Evolutionary conservation across 2,888 invertebrate genomes (phyloP).

Genomic region (Xanthia icteritia): DNA sequence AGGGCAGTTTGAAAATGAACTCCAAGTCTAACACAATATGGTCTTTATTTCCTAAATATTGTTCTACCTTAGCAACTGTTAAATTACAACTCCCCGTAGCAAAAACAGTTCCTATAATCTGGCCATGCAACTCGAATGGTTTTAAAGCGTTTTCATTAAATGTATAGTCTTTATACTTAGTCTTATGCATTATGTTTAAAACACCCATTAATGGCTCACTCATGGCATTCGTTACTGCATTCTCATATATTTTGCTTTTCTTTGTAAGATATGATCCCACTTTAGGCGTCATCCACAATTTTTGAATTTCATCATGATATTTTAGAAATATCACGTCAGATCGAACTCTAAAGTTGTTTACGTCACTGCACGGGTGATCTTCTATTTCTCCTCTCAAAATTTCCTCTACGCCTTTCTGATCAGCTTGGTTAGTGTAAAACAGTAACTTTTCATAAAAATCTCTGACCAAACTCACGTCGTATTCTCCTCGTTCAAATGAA

Average conservation of each 20-base stretch:
- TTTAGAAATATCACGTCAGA: conserved; percentile 27
- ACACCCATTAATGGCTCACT: too few species aligned
- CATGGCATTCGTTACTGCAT: too few species aligned
- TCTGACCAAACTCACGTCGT: not conserved
- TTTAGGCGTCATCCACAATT: too few species aligned
- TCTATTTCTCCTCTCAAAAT: not conserved
- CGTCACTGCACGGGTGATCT: too few species aligned
- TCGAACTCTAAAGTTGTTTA: too few species aligned
- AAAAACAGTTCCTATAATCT: conserved; percentile 10
- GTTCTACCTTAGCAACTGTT: conserved; percentile 33
- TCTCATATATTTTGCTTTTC: too few species aligned
- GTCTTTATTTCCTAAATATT: conserved; percentile 15
- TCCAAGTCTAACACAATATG: conserved; percentile 29
- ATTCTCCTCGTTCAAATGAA: not conserved
- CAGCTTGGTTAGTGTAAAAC: not conserved
- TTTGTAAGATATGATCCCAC: too few species aligned
- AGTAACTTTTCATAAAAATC: not conserved
- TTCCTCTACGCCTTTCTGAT: not conserved
- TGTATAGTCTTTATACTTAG: too few species aligned
- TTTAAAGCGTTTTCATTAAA: not conserved
- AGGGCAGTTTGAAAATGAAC: conserved; percentile 8
- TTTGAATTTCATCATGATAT: not conserved
- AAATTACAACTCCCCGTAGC: conserved; percentile 7
- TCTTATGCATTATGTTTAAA: too few species aligned
- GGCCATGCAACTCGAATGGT: not conserved